Conservation (phyloP, 2,797 vertebrate genomes). For the Odontamblyopus lacepedii region DNA sequence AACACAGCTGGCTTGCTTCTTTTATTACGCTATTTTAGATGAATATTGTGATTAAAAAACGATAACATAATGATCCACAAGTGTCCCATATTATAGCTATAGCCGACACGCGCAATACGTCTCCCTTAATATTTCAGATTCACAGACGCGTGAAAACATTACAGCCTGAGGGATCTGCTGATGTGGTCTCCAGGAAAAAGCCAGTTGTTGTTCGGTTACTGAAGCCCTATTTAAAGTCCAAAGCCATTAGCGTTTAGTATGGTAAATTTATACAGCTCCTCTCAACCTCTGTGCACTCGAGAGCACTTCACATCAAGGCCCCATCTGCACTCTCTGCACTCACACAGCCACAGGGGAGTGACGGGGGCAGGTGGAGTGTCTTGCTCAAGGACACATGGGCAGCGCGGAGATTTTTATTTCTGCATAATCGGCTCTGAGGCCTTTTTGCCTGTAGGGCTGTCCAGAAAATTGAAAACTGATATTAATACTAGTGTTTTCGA, state of each 20-base stretch:
- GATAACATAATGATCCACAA: too few species aligned
- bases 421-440: neutral
- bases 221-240: neutral
- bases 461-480: neutral
- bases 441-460: neutral
- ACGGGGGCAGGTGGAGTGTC: too few species aligned
- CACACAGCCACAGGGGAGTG: neutral
- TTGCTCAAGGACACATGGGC: neutral
- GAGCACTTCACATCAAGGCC: constrained; percentile 5
- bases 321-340: neutral
- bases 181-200: neutral
- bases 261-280: constrained; percentile 2
- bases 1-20: too few species aligned
- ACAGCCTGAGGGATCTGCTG: neutral
- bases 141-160: neutral
- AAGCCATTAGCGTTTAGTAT: constrained; percentile 2
- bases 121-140: neutral
- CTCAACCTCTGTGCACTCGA: neutral
- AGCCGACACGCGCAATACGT: too few species aligned
- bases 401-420: neutral
- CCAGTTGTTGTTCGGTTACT: neutral
- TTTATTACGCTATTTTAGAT: too few species aligned
- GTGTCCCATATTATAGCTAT: too few species aligned
- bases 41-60: too few species aligned
- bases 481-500: too few species aligned